phyloP scores from a whole-genome alignment of 2,113 vertebrate genomes.

The Elephantulus edwardii region DNA sequence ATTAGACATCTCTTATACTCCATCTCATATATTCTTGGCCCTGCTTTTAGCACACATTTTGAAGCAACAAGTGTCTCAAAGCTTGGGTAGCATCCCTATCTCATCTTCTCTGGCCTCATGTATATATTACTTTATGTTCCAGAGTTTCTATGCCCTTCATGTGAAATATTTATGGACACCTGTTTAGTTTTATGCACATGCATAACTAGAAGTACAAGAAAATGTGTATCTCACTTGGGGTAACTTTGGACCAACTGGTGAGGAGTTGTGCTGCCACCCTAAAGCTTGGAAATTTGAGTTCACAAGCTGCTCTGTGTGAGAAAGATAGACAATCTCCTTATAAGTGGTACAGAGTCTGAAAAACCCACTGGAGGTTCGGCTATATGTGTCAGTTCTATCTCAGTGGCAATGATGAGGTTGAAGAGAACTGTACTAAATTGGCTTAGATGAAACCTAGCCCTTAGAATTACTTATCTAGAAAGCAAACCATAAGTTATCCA shows the following conservation, averaged over 20 bases:
- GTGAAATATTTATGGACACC: not conserved
- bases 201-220: conserved; percentile 14
- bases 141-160: not conserved
- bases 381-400: no score
- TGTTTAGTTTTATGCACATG: not conserved
- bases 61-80: not conserved
- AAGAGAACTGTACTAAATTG: no score
- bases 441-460: no score
- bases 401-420: no score
- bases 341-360: no score
- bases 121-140: not conserved
- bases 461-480: no score
- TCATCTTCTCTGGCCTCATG: not conserved
- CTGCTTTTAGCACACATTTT: not conserved
- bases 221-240: not conserved
- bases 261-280: no score
- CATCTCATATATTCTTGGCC: not conserved
- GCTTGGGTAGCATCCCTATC: not conserved
- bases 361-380: no score
- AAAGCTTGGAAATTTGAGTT: no score
- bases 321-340: no score
- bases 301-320: no score
- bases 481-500: no score
- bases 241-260: not conserved
- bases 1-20: not conserved